Percentiles rank a stretch among this genome's conserved stretches.
Evolutionary conservation across 2,888 invertebrate genomes (phyloP).

Genomic region (Ischnura elegans): DNA sequence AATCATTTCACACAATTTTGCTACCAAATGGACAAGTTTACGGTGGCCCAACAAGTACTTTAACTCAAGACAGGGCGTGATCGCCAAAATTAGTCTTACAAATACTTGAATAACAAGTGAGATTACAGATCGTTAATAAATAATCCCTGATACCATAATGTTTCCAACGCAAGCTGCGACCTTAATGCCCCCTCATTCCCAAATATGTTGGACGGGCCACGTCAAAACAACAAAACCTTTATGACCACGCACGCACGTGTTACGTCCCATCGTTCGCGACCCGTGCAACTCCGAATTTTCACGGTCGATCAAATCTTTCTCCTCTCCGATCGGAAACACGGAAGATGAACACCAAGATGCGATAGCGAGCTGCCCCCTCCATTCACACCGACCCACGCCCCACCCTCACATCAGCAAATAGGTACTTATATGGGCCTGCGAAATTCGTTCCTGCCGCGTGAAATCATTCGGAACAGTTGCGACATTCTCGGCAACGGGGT

Average conservation of each 20-base stretch:
- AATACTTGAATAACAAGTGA: neutral
- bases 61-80: neutral
- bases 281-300: neutral
- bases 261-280: neutral
- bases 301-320: neutral
- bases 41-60: neutral
- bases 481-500: slow-evolving; percentile 40
- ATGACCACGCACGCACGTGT: no score
- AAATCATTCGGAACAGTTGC: slow-evolving; percentile 44
- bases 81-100: neutral
- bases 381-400: neutral
- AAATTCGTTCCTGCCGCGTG: slow-evolving; percentile 31
- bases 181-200: neutral
- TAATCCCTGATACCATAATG: neutral
- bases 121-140: neutral
- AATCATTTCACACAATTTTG: no score
- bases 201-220: neutral
- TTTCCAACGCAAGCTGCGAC: neutral
- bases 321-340: neutral
- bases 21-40: no score
- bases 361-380: neutral
- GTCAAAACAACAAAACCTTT: neutral
- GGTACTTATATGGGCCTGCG: neutral
- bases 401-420: neutral
- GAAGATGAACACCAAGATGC: slow-evolving; percentile 30